A percentile compares a stretch with the other conserved stretches of the same genome.
These are phyloP conservation scores for Strigamia transsilvanica DNA, from an alignment of 2,888 invertebrate genomes.

Conservation along the genomic window DNA sequence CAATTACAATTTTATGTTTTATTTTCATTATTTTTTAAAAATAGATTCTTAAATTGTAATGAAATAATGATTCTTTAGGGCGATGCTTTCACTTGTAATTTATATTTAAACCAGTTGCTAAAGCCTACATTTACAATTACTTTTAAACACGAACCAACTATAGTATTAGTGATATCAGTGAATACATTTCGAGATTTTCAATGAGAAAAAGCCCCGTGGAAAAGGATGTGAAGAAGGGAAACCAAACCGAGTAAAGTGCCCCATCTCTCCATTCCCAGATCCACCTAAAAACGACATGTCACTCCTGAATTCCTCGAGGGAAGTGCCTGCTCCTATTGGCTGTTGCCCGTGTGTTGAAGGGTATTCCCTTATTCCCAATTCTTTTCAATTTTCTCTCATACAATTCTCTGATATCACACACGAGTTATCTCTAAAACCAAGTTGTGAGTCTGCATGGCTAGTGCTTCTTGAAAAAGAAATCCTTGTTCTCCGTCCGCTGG, in stretches of 20 bases:
- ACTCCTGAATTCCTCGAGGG: constrained; percentile 30
- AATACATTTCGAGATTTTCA: constrained; percentile 20
- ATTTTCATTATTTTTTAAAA: too few species aligned
- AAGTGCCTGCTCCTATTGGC: constrained; percentile 26
- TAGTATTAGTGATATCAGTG: constrained; percentile 10
- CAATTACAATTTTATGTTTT: too few species aligned
- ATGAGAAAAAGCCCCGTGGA: background rate
- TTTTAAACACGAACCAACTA: background rate
- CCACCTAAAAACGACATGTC: constrained; percentile 30
- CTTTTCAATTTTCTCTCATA: constrained; percentile 21
- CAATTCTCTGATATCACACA: constrained; percentile 26
- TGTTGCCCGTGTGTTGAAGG: constrained; percentile 10
- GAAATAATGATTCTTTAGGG: too few species aligned
- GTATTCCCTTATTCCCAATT: constrained; percentile 30
- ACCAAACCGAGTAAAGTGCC: constrained; percentile 12
- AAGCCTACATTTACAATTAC: background rate
- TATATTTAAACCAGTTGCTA: background rate
- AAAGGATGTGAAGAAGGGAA: constrained; percentile 3
- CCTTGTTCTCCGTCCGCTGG: background rate
- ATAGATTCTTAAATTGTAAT: too few species aligned
- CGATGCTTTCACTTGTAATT: too few species aligned
- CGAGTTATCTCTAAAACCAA: constrained; percentile 14
- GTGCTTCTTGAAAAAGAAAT: background rate
- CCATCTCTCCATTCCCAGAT: constrained; percentile 22
- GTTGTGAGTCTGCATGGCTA: constrained; percentile 15